Percentiles rank a stretch among this genome's conserved stretches.
Evolutionary conservation across 2,888 invertebrate genomes (phyloP).

Genomic region (Torymus aiolomorphi): DNA sequence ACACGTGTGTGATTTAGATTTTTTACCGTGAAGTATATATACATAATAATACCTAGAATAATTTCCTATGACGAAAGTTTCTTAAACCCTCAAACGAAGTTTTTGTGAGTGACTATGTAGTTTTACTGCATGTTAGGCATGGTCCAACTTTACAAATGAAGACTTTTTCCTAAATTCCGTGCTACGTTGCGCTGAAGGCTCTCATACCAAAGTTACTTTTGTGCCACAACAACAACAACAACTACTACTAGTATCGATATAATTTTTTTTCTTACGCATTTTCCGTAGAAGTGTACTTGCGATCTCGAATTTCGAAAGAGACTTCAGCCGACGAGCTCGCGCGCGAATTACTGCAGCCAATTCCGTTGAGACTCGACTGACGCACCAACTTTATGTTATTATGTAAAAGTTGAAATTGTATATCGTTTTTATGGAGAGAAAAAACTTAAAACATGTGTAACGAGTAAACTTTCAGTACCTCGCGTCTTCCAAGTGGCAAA

Average conservation of each 20-base stretch:
- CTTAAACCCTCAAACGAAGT: constrained; percentile 25
- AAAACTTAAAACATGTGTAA: constrained; percentile 19
- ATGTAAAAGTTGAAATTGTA: constrained; percentile 43
- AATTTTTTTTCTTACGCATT: neutral
- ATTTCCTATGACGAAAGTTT: constrained; percentile 21
- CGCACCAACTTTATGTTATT: constrained; percentile 30
- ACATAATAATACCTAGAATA: constrained; percentile 5
- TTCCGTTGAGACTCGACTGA: constrained; percentile 53
- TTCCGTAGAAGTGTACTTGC: neutral
- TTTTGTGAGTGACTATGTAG: constrained; percentile 55
- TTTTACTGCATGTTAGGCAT: constrained; percentile 65
- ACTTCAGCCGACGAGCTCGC: constrained; percentile 6
- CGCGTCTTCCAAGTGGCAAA: constrained; percentile 55
- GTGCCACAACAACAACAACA: too few relatives aligned
- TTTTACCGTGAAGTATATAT: constrained; percentile 29
- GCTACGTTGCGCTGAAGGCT: constrained; percentile 7
- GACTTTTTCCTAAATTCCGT: constrained; percentile 17
- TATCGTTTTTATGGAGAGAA: constrained; percentile 24
- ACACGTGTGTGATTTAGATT: constrained; percentile 36
- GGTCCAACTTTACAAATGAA: constrained; percentile 48
- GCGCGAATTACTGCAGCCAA: constrained; percentile 25
- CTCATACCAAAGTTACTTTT: neutral
- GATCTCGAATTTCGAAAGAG: constrained; percentile 3
- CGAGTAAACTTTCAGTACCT: constrained; percentile 50
- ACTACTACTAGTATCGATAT: too few relatives aligned